Base-by-base conservation (phyloP, 2,888 invertebrate species). In the Pristionchus maxplancki region DNA sequence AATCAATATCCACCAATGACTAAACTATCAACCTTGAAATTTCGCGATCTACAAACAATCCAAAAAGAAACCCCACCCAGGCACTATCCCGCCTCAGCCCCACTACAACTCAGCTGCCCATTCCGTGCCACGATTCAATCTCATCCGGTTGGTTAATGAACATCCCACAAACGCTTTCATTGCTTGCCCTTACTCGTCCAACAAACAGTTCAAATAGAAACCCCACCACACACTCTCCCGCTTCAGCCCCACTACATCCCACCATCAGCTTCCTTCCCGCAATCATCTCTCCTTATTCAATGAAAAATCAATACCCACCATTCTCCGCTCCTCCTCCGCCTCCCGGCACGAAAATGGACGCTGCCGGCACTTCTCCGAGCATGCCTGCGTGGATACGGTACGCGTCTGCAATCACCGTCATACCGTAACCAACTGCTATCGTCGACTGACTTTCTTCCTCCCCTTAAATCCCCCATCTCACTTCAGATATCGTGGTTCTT, bases 301-400 rank as follows among this genome's bases (percentile, higher is more conserved):
- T 5, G 17, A 17, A 58, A 58, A n/a, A n/a, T n/a, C n/a, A n/a
- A n/a, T n/a, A 28, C 64, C 8, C 74, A 74, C 74, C 44, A 74
- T 74, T 74, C 74, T 78, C 44, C 1, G 48, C 78, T 40, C 71
- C 71, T 71, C 31, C 64, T 28, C 71, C 71, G 24, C 71, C 78
- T 44, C 74, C 64, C n/a, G 86, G 86, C 67, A 87, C 71, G 34
- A 87, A 87, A 8, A 87, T 87, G 64, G 71, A 71, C 48, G 71
- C 44, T 24, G 86, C 71, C 4, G 86, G 86, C 71, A 53, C 50
- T 53, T 87, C 86, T 48, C 86, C 86, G 24, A 87, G 86, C 86
- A 87, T 87, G 48, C 40, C 67, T 24, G 6, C 24, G 34, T 58
- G 34, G 83, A 53, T 34, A 37, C 83, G 58, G 53, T 83, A 48